Conservation (phyloP, 2,888 invertebrate genomes). For the Eudemis profundana region DNA sequence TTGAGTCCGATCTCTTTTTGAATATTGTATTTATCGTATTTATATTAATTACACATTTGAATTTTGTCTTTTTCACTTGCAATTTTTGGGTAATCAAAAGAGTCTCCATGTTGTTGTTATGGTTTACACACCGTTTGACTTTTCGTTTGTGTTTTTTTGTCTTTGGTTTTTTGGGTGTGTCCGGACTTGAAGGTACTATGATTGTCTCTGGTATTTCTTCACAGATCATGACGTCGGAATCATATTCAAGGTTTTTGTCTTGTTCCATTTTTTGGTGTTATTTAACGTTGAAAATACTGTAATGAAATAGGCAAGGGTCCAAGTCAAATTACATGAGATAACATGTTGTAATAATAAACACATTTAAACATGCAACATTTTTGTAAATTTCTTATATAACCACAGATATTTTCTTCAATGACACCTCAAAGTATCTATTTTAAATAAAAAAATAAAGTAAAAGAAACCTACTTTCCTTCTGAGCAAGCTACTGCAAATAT, state of each 20-base stretch:
- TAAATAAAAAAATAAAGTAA: no score
- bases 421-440: no score
- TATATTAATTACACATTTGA: constrained; percentile 45
- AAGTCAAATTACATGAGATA: no score
- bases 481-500: no score
- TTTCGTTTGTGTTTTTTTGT: constrained; percentile 22
- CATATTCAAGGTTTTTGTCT: constrained; percentile 6
- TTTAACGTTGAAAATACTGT: background rate
- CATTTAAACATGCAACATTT: no score
- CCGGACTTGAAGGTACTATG: constrained; percentile 3
- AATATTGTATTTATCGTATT: background rate
- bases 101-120: constrained; percentile 39
- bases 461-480: no score
- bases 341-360: no score
- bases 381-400: no score
- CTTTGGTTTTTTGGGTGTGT: constrained; percentile 18
- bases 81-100: constrained; percentile 50
- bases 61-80: constrained; percentile 45
- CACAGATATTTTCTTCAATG: no score
- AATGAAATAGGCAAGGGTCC: no score
- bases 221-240: constrained; percentile 27
- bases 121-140: background rate
- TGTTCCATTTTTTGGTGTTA: constrained; percentile 21
- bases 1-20: constrained; percentile 21
- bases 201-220: constrained; percentile 21